phyloP scores from a whole-genome alignment of 2,888 invertebrate species.

The Sinodicranocentrus sp. region DNA sequence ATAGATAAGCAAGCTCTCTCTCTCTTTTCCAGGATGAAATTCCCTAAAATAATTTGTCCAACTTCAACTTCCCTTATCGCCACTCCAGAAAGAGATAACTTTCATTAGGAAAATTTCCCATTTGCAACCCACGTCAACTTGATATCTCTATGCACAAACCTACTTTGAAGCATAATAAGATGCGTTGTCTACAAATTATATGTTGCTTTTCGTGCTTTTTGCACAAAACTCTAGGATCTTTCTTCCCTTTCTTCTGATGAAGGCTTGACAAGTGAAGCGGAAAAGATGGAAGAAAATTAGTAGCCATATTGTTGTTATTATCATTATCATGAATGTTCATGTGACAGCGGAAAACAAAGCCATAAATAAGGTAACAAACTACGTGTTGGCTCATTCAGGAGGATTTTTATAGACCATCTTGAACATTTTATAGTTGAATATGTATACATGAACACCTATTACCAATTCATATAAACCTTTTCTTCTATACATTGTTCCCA shows the following conservation, averaged over 20 bases:
- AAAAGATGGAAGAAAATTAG: conserved; percentile 54
- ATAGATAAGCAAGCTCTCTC: too few relatives aligned
- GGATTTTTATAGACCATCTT: conserved; percentile 18
- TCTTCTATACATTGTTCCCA: not conserved
- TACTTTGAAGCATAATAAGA: too few relatives aligned
- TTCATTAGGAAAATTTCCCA: too few relatives aligned
- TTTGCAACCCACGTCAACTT: not conserved
- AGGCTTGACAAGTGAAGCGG: conserved; percentile 31
- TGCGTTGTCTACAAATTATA: not conserved
- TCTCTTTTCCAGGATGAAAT: too few relatives aligned
- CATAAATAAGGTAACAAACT: conserved; percentile 45
- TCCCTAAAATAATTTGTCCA: too few relatives aligned
- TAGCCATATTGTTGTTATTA: conserved; percentile 43
- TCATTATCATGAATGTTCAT: conserved; percentile 38
- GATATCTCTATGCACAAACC: too few relatives aligned
- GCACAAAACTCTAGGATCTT: too few relatives aligned
- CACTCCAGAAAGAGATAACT: too few relatives aligned
- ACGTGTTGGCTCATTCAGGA: not conserved
- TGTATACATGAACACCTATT: not conserved
- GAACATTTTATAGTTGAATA: not conserved
- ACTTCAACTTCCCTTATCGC: too few relatives aligned
- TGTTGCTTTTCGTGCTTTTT: too few relatives aligned
- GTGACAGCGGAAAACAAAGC: conserved; percentile 50
- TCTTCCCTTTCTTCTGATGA: too few relatives aligned
- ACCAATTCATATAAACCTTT: not conserved